Evolutionary conservation across 53 echinoderm and acorn worm genomes (phyloP).

Genomic region (Paracentrotus lividus): DNA sequence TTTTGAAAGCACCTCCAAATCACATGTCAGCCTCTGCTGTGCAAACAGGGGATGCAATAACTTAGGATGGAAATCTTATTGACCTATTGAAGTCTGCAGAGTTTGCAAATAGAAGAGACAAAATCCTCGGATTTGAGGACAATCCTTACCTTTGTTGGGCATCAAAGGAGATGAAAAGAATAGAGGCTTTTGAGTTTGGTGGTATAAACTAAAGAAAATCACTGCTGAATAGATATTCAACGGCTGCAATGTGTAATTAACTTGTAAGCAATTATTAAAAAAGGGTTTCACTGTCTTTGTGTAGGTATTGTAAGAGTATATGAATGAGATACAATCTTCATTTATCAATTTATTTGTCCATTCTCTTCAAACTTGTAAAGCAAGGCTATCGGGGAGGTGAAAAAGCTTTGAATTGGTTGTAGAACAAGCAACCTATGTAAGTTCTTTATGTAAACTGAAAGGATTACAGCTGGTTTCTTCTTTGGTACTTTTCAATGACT

Average conservation of each 20-base stretch:
- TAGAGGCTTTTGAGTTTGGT: not conserved
- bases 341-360: not conserved
- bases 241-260: conserved; percentile 25
- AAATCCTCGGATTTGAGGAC: conserved; percentile 48
- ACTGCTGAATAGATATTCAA: conserved; percentile 26
- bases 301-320: conserved; percentile 10
- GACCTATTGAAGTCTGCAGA: conserved; percentile 20
- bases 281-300: not conserved
- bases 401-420: not conserved
- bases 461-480: not conserved
- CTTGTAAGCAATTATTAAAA: conserved; percentile 6
- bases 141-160: not conserved
- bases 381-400: not conserved
- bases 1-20: conserved; percentile 11
- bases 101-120: conserved; percentile 53
- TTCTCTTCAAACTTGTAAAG: conserved; percentile 42
- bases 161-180: conserved; percentile 9
- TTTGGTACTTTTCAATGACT: not conserved
- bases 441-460: not conserved
- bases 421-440: not conserved
- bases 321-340: conserved; percentile 39
- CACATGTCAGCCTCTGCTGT: not conserved
- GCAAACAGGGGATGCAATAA: conserved; percentile 23
- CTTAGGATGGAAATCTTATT: conserved; percentile 26
- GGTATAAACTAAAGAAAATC: not conserved